Conservation (phyloP, 2,888 invertebrate species). For the Spatulosminthurus flaviceps region DNA sequence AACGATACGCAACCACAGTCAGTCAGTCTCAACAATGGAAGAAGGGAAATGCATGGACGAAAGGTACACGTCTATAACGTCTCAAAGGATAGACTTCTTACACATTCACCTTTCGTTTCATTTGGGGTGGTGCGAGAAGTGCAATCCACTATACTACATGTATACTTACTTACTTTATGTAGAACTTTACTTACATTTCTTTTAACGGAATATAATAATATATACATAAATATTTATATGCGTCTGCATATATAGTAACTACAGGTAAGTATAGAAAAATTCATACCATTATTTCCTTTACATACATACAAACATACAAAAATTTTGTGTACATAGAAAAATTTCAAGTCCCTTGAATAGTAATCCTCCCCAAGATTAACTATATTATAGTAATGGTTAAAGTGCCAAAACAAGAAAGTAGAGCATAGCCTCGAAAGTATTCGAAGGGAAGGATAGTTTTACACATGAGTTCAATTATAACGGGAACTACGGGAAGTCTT, state of each 20-base stretch:
- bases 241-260: too few relatives aligned
- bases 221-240: too few relatives aligned
- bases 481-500: slow-evolving; percentile 37
- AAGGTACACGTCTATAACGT: too few relatives aligned
- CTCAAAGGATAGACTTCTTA: slow-evolving; percentile 7
- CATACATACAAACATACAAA: too few relatives aligned
- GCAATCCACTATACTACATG: background rate
- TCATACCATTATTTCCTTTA: too few relatives aligned
- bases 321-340: background rate
- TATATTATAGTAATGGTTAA: slow-evolving; percentile 23
- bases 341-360: slow-evolving; percentile 9
- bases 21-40: background rate
- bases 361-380: slow-evolving; percentile 23
- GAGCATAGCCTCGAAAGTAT: slow-evolving; percentile 38
- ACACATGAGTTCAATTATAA: slow-evolving; percentile 39
- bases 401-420: slow-evolving; percentile 33
- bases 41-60: background rate
- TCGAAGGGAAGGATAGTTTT: slow-evolving; percentile 40
- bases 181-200: too few relatives aligned
- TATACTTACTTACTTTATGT: too few relatives aligned
- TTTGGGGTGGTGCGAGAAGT: slow-evolving; percentile 23
- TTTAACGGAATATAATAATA: too few relatives aligned
- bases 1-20: too few relatives aligned
- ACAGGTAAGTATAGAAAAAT: too few relatives aligned
- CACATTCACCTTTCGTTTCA: slow-evolving; percentile 25